These are phyloP conservation scores for Falco rusticolus DNA, from an alignment of 2,797 vertebrate species.

Conservation along the genomic window DNA sequence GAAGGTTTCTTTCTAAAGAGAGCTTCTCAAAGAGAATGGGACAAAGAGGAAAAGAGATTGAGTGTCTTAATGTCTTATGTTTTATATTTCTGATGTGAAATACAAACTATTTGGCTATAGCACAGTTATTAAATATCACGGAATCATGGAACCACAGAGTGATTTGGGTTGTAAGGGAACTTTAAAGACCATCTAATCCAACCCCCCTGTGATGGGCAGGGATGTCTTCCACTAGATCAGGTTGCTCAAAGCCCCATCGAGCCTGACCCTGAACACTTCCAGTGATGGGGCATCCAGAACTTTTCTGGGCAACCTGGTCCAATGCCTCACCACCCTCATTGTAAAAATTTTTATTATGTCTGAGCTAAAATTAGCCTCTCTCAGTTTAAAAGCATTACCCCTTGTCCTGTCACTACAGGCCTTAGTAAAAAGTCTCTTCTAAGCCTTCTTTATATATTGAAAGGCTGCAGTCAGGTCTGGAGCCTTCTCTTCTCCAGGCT, in stretches of 20 bases:
- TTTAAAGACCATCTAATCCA: not conserved
- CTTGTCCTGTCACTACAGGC: not conserved
- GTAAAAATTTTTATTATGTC: not conserved
- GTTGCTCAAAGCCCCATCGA: not conserved
- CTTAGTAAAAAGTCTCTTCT: not conserved
- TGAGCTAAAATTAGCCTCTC: not conserved
- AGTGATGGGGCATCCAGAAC: rapidly evolving
- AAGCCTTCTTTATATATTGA: not conserved
- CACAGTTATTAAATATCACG: not conserved
- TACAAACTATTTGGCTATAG: not conserved
- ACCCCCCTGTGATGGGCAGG: rapidly evolving
- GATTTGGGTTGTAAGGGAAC: not conserved
- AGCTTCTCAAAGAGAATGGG: not conserved
- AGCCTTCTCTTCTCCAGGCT: not conserved
- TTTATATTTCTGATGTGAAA: not conserved
- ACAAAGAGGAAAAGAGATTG: not conserved
- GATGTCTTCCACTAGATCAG: not conserved
- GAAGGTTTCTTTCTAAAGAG: not conserved
- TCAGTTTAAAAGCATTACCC: rapidly evolving
- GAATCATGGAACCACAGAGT: not conserved
- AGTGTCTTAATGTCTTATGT: not conserved
- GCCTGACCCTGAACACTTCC: not conserved
- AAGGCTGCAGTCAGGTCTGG: not conserved
- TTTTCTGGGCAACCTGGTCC: not conserved
- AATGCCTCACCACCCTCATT: not conserved